Conservation (phyloP, 1,140 invertebrate genomes). For the Drosophila ercepeae region DNA sequence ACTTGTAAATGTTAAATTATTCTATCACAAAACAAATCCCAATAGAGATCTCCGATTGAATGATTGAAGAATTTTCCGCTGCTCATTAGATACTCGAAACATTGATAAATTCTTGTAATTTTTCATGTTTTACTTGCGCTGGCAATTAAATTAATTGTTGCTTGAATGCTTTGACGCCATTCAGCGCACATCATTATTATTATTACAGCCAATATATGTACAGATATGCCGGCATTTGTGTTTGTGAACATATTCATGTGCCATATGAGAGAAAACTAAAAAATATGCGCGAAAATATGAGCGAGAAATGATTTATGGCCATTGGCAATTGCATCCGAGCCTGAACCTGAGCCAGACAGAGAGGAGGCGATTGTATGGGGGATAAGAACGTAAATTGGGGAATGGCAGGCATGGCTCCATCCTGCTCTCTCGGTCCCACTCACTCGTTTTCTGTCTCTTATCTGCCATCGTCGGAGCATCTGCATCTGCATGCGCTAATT, state of each 20-base stretch:
- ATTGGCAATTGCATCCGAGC: slow-evolving; percentile 39
- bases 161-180: slow-evolving; percentile 76
- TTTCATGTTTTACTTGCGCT: slow-evolving; percentile 50
- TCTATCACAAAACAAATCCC: slow-evolving; percentile 9
- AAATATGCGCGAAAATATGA: slow-evolving; percentile 74
- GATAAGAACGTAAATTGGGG: slow-evolving; percentile 31
- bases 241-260: slow-evolving; percentile 50
- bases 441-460: slow-evolving; percentile 40
- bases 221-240: not conserved
- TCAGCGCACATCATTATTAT: slow-evolving; percentile 72
- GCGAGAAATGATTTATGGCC: slow-evolving; percentile 78
- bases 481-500: slow-evolving; percentile 73
- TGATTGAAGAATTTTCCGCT: slow-evolving; percentile 12
- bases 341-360: slow-evolving; percentile 15
- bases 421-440: not conserved
- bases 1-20: slow-evolving; percentile 17
- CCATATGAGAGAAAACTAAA: slow-evolving; percentile 65
- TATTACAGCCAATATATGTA: slow-evolving; percentile 44
- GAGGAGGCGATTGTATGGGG: slow-evolving; percentile 2
- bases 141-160: slow-evolving; percentile 75
- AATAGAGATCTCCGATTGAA: slow-evolving; percentile 19
- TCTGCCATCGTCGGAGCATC: slow-evolving; percentile 41
- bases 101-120: slow-evolving; percentile 57
- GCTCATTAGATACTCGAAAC: slow-evolving; percentile 33
- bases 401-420: slow-evolving; percentile 21